These are phyloP conservation scores for Panagrolaimus sp. DNA, from an alignment of 1,140 invertebrate species.

Conservation along the genomic window DNA sequence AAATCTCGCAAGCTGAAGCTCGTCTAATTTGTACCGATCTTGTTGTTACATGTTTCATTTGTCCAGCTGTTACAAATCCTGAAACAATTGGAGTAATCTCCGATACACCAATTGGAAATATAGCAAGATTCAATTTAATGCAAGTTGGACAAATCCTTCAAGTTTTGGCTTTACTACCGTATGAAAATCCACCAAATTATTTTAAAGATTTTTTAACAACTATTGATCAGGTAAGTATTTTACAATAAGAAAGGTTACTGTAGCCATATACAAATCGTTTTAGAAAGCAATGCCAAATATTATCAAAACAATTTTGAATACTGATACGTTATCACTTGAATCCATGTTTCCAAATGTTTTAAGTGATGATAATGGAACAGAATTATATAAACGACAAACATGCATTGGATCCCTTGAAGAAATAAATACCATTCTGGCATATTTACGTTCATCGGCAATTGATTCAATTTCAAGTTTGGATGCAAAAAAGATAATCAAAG, in stretches of 20 bases:
- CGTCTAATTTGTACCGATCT: conserved; percentile 76
- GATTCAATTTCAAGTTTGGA: conserved; percentile 40
- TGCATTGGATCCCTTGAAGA: conserved; percentile 51
- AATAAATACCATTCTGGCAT: conserved; percentile 41
- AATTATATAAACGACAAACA: conserved; percentile 41
- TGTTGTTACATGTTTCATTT: conserved; percentile 87
- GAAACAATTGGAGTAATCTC: conserved; percentile 81
- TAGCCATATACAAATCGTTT: conserved; percentile 11
- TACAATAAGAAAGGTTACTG: neutral
- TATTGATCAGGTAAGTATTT: conserved; percentile 68
- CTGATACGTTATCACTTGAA: conserved; percentile 36
- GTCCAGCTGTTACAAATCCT: conserved; percentile 89
- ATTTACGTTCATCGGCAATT: neutral
- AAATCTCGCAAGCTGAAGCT: conserved; percentile 64
- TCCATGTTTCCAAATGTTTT: conserved; percentile 44
- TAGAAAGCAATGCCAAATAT: conserved; percentile 45
- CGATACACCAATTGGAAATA: conserved; percentile 82
- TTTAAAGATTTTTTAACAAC: conserved; percentile 71
- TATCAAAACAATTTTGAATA: conserved; percentile 41
- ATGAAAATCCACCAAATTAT: conserved; percentile 61
- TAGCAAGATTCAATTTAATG: conserved; percentile 84
- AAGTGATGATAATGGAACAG: conserved; percentile 34
- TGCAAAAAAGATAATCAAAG: conserved; percentile 25
- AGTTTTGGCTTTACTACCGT: conserved; percentile 70
- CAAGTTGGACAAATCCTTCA: conserved; percentile 83